A percentile compares a stretch with the other conserved stretches of the same genome.
These are phyloP conservation scores for Myripristis murdjan DNA, from an alignment of 2,797 vertebrate genomes.

Conservation along the genomic window DNA sequence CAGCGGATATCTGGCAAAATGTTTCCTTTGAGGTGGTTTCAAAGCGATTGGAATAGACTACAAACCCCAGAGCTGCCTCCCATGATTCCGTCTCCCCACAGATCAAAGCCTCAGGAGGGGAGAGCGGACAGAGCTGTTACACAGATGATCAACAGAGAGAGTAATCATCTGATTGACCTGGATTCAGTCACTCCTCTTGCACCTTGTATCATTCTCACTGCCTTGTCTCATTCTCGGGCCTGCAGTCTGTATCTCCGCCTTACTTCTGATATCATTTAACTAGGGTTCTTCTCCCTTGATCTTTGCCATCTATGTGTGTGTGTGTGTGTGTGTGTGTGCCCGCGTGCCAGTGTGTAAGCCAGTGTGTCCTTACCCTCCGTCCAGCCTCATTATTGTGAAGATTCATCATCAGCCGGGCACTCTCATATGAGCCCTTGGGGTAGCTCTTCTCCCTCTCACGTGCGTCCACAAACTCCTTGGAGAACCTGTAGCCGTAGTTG, in stretches of 20 bases:
- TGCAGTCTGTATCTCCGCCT: slow-evolving; percentile 14
- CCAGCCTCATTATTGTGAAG: slow-evolving; percentile 98
- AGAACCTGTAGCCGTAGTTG: slow-evolving; percentile 96
- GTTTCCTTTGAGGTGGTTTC: slow-evolving; percentile 74
- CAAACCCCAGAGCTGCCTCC: slow-evolving; percentile 60
- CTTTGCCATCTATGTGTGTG: neutral
- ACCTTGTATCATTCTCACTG: slow-evolving; percentile 22
- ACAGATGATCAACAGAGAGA: slow-evolving; percentile 76
- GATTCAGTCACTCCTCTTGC: slow-evolving; percentile 45
- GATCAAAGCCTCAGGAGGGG: slow-evolving; percentile 76
- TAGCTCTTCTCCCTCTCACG: slow-evolving; percentile 95
- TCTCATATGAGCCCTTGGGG: slow-evolving; percentile 92
- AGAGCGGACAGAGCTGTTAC: slow-evolving; percentile 75
- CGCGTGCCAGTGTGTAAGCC: too few species aligned
- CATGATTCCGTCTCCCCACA: slow-evolving; percentile 66
- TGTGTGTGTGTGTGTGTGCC: neutral
- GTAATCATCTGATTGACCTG: slow-evolving; percentile 62
- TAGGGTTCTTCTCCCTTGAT: neutral
- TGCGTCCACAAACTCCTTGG: slow-evolving; percentile 98
- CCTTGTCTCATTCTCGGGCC: slow-evolving; percentile 15
- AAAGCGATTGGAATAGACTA: slow-evolving; percentile 75
- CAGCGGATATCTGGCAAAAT: slow-evolving; percentile 63
- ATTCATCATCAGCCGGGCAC: slow-evolving; percentile 94
- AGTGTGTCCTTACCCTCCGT: slow-evolving; percentile 92
- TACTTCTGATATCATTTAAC: slow-evolving; percentile 12